A percentile compares a stretch with the other conserved stretches of the same genome.
These are phyloP conservation scores for Lagorchestes hirsutus DNA, from an alignment of 2,797 vertebrate genomes.

Conservation along the genomic window DNA sequence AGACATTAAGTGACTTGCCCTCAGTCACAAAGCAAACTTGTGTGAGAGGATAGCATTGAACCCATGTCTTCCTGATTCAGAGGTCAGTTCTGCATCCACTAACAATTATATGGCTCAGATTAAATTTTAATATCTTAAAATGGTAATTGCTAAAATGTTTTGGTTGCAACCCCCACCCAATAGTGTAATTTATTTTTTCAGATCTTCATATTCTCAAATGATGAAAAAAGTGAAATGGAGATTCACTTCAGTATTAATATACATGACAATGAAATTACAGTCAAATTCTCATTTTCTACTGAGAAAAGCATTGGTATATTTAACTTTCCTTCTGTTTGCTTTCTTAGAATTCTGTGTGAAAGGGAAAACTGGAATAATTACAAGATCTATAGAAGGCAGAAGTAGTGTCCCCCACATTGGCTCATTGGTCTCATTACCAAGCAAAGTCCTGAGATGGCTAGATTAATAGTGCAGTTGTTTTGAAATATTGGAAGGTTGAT, in stretches of 20 bases:
- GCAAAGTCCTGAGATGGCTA: no score
- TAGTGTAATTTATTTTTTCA: not conserved
- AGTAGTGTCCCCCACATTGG: not conserved
- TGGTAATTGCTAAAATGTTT: not conserved
- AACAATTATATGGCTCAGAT: not conserved
- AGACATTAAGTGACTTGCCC: not conserved
- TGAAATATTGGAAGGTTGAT: no score
- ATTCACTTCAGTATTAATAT: no score
- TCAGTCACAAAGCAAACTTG: not conserved
- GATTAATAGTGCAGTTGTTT: no score
- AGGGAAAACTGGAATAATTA: not conserved
- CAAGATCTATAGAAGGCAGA: not conserved
- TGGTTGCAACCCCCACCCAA: not conserved
- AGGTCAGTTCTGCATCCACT: not conserved
- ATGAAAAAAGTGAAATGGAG: no score
- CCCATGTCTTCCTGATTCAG: not conserved
- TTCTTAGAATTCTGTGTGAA: not conserved
- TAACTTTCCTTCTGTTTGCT: not conserved
- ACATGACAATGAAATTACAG: no score
- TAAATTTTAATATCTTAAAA: not conserved
- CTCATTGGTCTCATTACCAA: not conserved
- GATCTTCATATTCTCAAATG: no score
- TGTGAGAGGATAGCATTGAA: not conserved
- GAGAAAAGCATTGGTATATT: not conserved
- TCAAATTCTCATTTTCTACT: no score